Base-by-base conservation (phyloP, 2,113 vertebrate species). In the Chionomys nivalis region DNA sequence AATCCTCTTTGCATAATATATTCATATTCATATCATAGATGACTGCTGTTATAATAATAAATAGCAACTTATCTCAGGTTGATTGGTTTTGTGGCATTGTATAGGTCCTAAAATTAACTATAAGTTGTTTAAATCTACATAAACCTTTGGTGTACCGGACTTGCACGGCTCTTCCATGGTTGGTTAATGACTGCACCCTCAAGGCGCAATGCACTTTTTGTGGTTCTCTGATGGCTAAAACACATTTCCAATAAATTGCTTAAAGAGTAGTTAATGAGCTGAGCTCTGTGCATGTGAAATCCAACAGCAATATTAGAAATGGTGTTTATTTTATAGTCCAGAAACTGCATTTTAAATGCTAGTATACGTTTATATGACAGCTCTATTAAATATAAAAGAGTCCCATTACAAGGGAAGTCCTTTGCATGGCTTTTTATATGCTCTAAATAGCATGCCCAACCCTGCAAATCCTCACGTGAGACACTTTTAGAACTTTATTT, bases 401-500 rank as follows among this genome's bases (percentile, higher is more conserved):
- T 97, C 98, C 98, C 94, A 97, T 98, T 98, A 98, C 98, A 98
- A 97, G 98, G 97, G 96, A 98, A 98, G 94, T 96, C 97, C 98
- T 98, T 98, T 98, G 97, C 98, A 85, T 98, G 98, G 94, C 96
- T 98, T 98, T 99, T 99, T 98, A 99, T 98, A 97, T 91, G 97
- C 93, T 95, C 98, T 98, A 98, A 98, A 99, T 98, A 97, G 98
- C 98, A 98, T 98, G 98, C 96, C 98, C 98, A 98, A 97, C 88
- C 97, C 98, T 99, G 98, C 98, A 99, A 97, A 98, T 98, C 93
- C 97, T 99, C 99, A 99, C 97, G 97, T 93, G 97, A 98, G 99
- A 99, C 99, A 98, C 99, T 99, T 99, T 99, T 99, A 99, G 98
- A 98, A 98, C 98, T 97, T 97, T 99, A 99, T 99, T 99, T 99